phyloP scores from a whole-genome alignment of 2,888 invertebrate genomes.

The Emmelina monodactyla region DNA sequence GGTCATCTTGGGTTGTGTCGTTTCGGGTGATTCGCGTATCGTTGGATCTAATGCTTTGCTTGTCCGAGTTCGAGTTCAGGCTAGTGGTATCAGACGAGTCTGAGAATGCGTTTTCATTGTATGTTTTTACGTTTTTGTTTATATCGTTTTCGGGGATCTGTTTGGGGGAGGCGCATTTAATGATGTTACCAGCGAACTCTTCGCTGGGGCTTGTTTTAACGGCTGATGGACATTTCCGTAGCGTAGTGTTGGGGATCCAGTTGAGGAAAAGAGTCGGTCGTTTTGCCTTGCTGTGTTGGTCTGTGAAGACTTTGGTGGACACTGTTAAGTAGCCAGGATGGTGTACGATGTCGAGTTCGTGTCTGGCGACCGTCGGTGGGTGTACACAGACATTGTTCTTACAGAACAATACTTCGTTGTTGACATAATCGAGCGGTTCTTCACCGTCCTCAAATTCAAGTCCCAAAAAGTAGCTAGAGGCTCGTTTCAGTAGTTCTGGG shows the following conservation, averaged over 20 bases:
- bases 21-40: conserved; percentile 48
- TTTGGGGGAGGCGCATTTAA: conserved; percentile 31
- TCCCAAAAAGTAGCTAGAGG: conserved; percentile 81
- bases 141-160: conserved; percentile 25
- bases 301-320: conserved; percentile 80
- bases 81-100: conserved; percentile 64
- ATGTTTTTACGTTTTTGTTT: conserved; percentile 28
- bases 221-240: conserved; percentile 84
- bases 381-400: conserved; percentile 99
- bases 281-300: conserved; percentile 78
- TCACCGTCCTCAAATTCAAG: conserved; percentile 69
- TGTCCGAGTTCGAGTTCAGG: conserved; percentile 59
- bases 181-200: conserved; percentile 37
- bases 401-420: conserved; percentile 86
- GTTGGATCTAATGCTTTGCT: conserved; percentile 53
- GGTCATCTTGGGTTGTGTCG: conserved; percentile 46
- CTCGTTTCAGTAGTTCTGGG: conserved; percentile 77
- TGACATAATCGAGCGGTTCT: conserved; percentile 72
- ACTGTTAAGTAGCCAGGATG: conserved; percentile 93
- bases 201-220: conserved; percentile 67
- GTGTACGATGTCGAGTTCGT: conserved; percentile 84
- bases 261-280: conserved; percentile 86
- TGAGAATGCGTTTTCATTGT: conserved; percentile 55
- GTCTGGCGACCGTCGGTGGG: conserved; percentile 84
- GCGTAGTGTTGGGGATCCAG: conserved; percentile 93